Conservation (phyloP, 2,113 vertebrate genomes). For the Dermatemys mawii region DNA sequence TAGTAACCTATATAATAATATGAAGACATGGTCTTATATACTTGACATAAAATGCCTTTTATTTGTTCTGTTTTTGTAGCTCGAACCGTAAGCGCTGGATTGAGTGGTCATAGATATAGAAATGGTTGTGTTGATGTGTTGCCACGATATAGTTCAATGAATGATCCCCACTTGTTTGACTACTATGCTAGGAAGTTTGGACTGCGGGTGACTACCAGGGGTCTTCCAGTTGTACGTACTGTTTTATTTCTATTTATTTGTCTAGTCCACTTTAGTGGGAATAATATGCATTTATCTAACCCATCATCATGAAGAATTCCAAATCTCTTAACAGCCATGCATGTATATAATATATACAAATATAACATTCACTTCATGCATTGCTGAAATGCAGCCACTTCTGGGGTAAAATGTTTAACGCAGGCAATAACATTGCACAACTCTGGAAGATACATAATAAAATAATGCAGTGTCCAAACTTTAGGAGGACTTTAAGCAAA, state of each 20-base stretch:
- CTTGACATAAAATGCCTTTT: neutral
- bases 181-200: conserved; percentile 47
- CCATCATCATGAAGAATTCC: neutral
- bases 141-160: conserved; percentile 20
- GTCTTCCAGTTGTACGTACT: neutral
- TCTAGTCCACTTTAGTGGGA: neutral
- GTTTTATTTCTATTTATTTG: neutral
- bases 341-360: neutral
- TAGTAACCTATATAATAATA: neutral
- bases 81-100: conserved; percentile 3
- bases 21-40: neutral
- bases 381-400: neutral
- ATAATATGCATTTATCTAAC: neutral
- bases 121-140: neutral
- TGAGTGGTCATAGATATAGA: neutral
- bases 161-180: conserved; percentile 45
- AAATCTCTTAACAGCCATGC: neutral
- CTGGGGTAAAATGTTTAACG: neutral
- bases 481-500: neutral
- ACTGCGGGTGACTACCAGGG: neutral
- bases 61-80: neutral
- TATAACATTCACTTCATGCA: neutral
- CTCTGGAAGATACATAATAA: neutral
- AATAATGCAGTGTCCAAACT: neutral
- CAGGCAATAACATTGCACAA: neutral